Evolutionary conservation across 2,113 vertebrate species (phyloP).

Genomic region (Glaucidium brasilianum): DNA sequence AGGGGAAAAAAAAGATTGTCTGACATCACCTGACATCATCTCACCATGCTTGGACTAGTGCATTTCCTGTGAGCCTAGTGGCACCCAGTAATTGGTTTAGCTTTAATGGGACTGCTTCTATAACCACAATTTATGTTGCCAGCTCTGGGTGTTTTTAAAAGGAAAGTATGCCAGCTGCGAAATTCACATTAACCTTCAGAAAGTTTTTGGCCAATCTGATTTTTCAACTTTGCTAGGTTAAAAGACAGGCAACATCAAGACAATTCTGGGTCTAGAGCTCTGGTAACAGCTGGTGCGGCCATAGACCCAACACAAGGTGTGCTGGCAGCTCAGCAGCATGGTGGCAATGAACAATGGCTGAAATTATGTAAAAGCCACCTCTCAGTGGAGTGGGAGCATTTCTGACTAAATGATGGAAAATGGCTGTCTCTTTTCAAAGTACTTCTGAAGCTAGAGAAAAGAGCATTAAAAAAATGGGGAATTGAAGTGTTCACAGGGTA

Average conservation of each 20-base stretch:
- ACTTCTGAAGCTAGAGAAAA: not conserved
- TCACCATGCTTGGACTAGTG: not conserved
- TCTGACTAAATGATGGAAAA: not conserved
- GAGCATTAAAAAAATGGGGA: not conserved
- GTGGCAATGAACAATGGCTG: not conserved
- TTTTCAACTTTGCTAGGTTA: not conserved
- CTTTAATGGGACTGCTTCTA: not conserved
- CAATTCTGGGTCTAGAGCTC: not conserved
- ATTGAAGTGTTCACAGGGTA: not conserved
- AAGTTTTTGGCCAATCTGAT: not conserved
- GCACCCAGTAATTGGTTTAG: not conserved
- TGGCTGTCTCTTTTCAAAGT: not conserved
- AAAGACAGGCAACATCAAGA: not conserved
- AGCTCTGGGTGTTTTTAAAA: not conserved
- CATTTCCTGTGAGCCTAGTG: not conserved
- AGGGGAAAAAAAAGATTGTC: not conserved
- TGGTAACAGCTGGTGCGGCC: rapidly evolving
- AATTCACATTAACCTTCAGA: not conserved
- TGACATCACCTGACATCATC: not conserved
- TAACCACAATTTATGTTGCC: not conserved
- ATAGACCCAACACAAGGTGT: rapidly evolving
- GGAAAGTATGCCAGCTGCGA: not conserved
- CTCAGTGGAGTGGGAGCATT: not conserved
- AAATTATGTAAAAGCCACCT: not conserved
- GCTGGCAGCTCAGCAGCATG: not conserved